Conservation (phyloP, 2,113 vertebrate genomes). For the Callaeas wilsoni region DNA sequence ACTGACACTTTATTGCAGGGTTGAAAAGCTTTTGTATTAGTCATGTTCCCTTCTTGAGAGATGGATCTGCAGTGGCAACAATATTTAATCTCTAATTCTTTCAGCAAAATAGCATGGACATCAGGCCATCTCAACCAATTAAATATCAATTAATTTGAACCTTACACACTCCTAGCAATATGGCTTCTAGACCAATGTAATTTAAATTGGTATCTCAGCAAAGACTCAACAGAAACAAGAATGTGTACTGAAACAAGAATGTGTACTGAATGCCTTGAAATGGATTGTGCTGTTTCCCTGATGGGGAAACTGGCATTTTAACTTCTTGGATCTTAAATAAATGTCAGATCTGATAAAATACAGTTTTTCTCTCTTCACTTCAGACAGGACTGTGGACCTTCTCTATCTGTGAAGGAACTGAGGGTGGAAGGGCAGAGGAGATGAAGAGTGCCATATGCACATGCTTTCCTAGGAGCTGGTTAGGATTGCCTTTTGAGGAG, state of each 20-base stretch:
- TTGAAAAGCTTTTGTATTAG: not conserved
- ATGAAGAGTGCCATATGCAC: not conserved
- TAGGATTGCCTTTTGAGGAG: not conserved
- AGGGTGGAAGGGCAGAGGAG: not conserved
- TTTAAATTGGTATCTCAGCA: not conserved
- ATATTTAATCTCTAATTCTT: not conserved
- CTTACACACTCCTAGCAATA: not conserved
- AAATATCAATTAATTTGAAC: conserved; percentile 17
- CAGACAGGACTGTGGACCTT: not conserved
- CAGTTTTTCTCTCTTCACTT: not conserved
- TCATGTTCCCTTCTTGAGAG: not conserved
- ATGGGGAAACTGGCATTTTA: not conserved
- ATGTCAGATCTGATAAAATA: not conserved
- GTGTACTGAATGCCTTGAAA: not conserved
- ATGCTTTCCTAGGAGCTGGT: not conserved
- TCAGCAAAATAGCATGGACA: not conserved
- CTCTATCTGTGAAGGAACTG: not conserved
- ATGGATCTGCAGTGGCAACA: not conserved
- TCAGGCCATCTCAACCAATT: not conserved
- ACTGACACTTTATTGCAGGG: not conserved
- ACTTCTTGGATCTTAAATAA: not conserved
- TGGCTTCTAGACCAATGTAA: not conserved
- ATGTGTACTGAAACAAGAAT: not conserved
- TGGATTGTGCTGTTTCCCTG: not conserved
- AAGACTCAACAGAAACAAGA: not conserved